phyloP scores from a whole-genome alignment of 2,113 vertebrate genomes.

The Sinocyclocheilus anophthalmus region DNA sequence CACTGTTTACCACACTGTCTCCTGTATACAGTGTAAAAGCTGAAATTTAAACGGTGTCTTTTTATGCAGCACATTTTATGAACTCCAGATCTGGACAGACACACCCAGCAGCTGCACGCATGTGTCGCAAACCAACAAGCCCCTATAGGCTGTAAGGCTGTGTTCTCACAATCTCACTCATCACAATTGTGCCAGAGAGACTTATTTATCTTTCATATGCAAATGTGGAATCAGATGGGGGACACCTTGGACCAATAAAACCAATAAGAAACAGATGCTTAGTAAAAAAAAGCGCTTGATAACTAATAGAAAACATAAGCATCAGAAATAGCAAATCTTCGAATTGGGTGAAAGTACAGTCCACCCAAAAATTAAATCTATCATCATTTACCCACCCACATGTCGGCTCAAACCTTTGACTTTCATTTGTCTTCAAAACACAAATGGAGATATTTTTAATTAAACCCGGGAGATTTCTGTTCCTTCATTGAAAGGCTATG shows the following conservation, averaged over 20 bases:
- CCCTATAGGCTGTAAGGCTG: not conserved
- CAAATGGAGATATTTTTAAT: too few relatives aligned
- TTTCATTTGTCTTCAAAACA: not conserved
- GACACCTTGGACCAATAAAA: slow-evolving; percentile 18
- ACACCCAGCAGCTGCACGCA: slow-evolving; percentile 62
- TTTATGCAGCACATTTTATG: slow-evolving; percentile 64
- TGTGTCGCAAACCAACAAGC: not conserved
- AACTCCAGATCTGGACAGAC: slow-evolving; percentile 73
- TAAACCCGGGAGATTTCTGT: not conserved
- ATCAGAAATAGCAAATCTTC: not conserved
- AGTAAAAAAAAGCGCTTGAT: not conserved
- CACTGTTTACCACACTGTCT: not conserved
- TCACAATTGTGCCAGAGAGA: slow-evolving; percentile 3
- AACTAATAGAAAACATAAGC: not conserved
- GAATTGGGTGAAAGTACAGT: not conserved
- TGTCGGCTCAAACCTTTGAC: not conserved
- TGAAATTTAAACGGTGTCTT: slow-evolving; percentile 65
- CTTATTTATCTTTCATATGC: slow-evolving; percentile 25
- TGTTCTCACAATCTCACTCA: slow-evolving; percentile 5
- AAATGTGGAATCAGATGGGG: slow-evolving; percentile 16
- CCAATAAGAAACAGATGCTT: slow-evolving; percentile 15
- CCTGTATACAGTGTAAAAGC: slow-evolving; percentile 30
- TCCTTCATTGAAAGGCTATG: not conserved
- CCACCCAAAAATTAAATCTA: not conserved
- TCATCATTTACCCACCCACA: not conserved